phyloP scores from a whole-genome alignment of 2,888 invertebrate genomes.

The Leistus spinibarbis region DNA sequence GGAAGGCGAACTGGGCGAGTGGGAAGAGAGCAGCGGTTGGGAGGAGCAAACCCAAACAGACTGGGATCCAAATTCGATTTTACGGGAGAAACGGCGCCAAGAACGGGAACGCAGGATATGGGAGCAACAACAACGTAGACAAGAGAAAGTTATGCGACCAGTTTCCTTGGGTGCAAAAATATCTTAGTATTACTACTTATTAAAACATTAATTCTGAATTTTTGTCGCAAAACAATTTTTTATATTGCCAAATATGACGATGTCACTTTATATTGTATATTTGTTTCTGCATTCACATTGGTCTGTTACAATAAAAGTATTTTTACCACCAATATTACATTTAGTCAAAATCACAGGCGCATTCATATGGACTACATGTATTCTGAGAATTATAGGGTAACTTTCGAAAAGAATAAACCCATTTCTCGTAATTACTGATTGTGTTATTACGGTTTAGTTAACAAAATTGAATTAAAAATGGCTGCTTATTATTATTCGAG shows the following conservation, averaged over 20 bases:
- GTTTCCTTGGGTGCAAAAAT: conserved; percentile 49
- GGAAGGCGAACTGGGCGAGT: conserved; percentile 53
- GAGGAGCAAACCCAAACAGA: conserved; percentile 54
- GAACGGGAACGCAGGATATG: conserved; percentile 51
- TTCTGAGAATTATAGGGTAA: no score
- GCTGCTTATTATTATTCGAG: no score
- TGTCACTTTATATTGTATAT: not conserved
- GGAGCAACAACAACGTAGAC: conserved; percentile 53
- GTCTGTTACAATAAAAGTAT: not conserved
- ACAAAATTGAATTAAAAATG: no score
- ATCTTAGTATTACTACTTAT: conserved; percentile 13
- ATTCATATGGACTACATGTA: no score
- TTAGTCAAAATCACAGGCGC: no score
- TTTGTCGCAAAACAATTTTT: not conserved
- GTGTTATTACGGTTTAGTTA: no score
- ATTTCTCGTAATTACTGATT: no score
- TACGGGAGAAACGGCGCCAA: conserved; percentile 52
- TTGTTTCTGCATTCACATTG: not conserved
- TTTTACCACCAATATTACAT: not conserved
- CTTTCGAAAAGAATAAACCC: no score
- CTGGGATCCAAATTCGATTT: conserved; percentile 50
- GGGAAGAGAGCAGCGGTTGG: conserved; percentile 53
- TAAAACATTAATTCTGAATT: not conserved
- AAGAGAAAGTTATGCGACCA: conserved; percentile 48
- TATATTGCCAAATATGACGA: not conserved